Base-by-base conservation (phyloP, 2,797 vertebrate species). In the Myiotriccus ornatus region DNA sequence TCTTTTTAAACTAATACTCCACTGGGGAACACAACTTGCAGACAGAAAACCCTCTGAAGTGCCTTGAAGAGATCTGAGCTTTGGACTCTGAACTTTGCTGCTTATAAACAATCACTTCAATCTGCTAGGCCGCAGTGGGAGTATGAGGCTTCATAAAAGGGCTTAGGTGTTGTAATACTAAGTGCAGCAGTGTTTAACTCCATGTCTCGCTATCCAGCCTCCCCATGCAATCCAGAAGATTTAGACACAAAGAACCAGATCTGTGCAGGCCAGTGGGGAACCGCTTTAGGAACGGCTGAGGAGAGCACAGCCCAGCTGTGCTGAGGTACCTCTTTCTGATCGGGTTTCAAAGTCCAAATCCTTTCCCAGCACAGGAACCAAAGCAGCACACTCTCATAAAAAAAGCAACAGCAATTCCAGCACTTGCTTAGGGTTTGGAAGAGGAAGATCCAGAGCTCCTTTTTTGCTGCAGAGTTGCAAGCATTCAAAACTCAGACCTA, bases 1-100 rank as follows among this genome's bases (percentile, higher is more conserved):
- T 91, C 90, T 93, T 96, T 95, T 96, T 59, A 94, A 95, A 92
- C 65, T 96, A 94, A 95, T 95, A 95, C 91, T 94, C 95, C 94
- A 90, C 34, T 1, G 3, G 94, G 94, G 94, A 95, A 43, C 52
- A 2, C 63, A 90, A 89, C 91, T 93, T 60, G 84, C 89, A 78
- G 92, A 93, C 87, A 89, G 81, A 95, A 96, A 88, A 82, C 5
- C 27, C 68, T 94, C 89, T 71, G 74, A 95, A 95, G 91, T 91
- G 95, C 84, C 89, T 94, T 79, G 89, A 95, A 94, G 91, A 96
- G 95, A 86, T 93, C 82, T 96, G 92, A 95, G 94, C 94, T 93
- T 84, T 87, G 69, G 87, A 39, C 63, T 87, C 79, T 91, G 91
- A 95, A 91, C 82, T 91, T 57, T 84, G 82, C 87, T 95, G 93